Evolutionary conservation across 2,113 vertebrate genomes (phyloP), one percentile per base, ranked within the genome.

Genomic region (Chaetodon trifascialis): DNA sequence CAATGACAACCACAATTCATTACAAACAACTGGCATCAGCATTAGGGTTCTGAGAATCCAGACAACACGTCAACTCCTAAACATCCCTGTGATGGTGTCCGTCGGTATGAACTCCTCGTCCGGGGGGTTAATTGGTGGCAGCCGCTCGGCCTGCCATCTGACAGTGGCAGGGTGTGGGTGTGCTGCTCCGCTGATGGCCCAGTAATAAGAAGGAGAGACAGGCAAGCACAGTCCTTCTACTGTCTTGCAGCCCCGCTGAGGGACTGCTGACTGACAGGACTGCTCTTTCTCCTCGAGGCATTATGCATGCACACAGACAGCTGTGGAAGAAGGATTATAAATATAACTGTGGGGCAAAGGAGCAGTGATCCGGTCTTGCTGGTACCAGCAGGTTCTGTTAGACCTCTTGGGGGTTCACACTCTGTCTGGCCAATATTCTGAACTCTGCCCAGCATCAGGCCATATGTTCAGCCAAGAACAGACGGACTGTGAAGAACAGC

Each of bases 41-140:
- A 54, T 51, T 42, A 7, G 46, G 55, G 54, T 62, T 8, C 72
- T 67, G 72, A 47, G 66, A 76, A 73, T 17, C 36, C 68, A 60
- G 79, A 86, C 79, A 47, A 84, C 75, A 70, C 40, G 74, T 86
- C 87, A 71, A 72, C 62, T 36, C 17, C 66, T 54, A 44, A 73
- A 62, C 60, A 44, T 59, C 77, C 38, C 69, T 82, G 68, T 79
- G 73, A 87, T 64, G 73, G 79, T 65, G 84, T 70, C 60, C 40
- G 38, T 47, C 14, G 54, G 69, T 81, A 56, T 82, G 87, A 80
- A 60, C 85, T 59, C 17, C 40, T 73, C 42, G 16, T 56, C 71
- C 59, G 11, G 17, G 86, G 88, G 89, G 92, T 92, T 94, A 93
- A 94, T 92, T 94, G 93, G 90, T 89, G 89, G 87, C 88, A 76